Conservation (phyloP, 2,888 invertebrate genomes). For the Taphrorychus bicolor region DNA sequence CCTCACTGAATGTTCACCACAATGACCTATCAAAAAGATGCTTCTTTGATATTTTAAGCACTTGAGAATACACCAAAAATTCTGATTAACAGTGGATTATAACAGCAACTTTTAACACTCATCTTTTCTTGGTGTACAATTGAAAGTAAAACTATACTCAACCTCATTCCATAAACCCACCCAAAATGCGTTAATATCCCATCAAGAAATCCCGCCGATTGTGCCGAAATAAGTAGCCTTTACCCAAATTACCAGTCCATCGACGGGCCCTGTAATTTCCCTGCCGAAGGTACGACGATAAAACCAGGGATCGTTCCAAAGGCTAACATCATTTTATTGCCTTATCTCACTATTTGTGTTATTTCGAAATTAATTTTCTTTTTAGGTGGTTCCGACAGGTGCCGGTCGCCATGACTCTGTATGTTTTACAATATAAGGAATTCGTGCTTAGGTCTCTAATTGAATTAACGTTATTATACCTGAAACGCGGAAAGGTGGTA, state of each 20-base stretch:
- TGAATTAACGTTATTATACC: slow-evolving; percentile 11
- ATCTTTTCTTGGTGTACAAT: too few species aligned
- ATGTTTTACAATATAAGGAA: slow-evolving; percentile 26
- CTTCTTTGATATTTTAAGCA: too few species aligned
- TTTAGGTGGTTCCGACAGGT: slow-evolving; percentile 29
- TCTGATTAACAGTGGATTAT: too few species aligned
- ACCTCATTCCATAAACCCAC: background rate
- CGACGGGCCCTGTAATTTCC: slow-evolving; percentile 56
- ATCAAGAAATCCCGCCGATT: slow-evolving; percentile 18
- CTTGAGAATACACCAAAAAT: too few species aligned
- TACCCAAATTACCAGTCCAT: slow-evolving; percentile 54
- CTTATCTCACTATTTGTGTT: slow-evolving; percentile 54
- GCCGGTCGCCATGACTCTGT: slow-evolving; percentile 40
- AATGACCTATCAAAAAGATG: too few species aligned
- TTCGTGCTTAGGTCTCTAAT: background rate
- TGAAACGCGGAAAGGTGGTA: slow-evolving; percentile 9
- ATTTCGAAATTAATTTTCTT: slow-evolving; percentile 50
- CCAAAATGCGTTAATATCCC: slow-evolving; percentile 11
- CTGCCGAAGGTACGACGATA: slow-evolving; percentile 51
- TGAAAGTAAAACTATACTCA: too few species aligned
- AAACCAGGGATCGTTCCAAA: slow-evolving; percentile 46
- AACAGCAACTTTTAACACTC: too few species aligned
- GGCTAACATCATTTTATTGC: slow-evolving; percentile 49
- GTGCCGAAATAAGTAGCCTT: slow-evolving; percentile 53
- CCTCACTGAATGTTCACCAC: too few species aligned